Percentiles rank a stretch among this genome's conserved stretches.
These are phyloP conservation scores for Prunella strophiata DNA, from an alignment of 2,797 vertebrate species.

Conservation along the genomic window DNA sequence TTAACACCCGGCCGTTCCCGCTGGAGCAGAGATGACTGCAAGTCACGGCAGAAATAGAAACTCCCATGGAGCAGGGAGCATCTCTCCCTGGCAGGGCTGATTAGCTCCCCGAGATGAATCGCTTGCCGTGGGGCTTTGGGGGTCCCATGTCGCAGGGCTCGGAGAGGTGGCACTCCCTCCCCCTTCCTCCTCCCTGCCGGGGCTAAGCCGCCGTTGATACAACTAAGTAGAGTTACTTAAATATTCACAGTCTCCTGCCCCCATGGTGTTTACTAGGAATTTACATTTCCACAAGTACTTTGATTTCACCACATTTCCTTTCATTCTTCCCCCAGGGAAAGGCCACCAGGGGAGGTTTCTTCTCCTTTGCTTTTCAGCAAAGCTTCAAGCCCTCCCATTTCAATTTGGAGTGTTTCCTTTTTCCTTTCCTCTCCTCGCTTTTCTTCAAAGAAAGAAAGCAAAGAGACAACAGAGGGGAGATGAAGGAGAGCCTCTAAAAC, in stretches of 20 bases:
- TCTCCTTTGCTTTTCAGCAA: conserved; percentile 58
- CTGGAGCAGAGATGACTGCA: neutral
- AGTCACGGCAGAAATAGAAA: neutral
- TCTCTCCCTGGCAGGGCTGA: neutral
- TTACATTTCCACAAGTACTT: conserved; percentile 63
- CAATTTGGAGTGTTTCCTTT: conserved; percentile 9
- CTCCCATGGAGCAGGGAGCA: neutral
- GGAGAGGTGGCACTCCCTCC: neutral
- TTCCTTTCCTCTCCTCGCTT: neutral
- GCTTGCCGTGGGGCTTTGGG: neutral
- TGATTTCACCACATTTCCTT: conserved; percentile 58
- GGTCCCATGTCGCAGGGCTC: neutral
- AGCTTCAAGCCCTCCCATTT: neutral
- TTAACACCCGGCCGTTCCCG: conserved; percentile 25
- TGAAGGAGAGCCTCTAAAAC: conserved; percentile 34
- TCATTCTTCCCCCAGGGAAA: conserved; percentile 48
- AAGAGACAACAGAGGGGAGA: neutral
- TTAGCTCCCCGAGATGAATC: neutral
- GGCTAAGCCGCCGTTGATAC: neutral
- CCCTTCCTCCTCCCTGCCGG: neutral
- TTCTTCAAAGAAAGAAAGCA: conserved; percentile 2
- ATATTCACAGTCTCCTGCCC: conserved; percentile 49
- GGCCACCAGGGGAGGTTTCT: conserved; percentile 15
- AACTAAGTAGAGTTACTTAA: conserved; percentile 23
- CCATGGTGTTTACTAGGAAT: conserved; percentile 7